Conservation (phyloP, 53 echinoderm and acorn worm genomes). For the Paracentrotus lividus region DNA sequence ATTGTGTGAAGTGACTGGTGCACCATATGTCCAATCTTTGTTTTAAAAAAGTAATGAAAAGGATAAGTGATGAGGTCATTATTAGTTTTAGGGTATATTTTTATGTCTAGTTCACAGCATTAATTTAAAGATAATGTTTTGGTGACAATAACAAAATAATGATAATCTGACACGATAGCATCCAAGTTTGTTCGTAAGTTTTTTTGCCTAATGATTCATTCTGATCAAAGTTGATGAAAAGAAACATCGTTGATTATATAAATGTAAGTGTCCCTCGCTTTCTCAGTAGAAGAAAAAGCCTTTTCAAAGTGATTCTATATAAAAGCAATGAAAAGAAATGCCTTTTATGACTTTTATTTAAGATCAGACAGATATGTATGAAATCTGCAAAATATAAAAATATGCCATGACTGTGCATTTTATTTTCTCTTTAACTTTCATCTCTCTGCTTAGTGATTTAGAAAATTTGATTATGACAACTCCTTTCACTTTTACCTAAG, state of each 20-base stretch:
- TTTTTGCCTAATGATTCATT: not conserved
- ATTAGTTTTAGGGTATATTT: not conserved
- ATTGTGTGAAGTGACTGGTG: not conserved
- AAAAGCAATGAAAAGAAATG: too few species aligned
- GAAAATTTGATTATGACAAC: conserved; percentile 23
- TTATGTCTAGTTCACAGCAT: not conserved
- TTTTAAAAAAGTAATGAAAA: not conserved
- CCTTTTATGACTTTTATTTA: not conserved
- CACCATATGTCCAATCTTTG: not conserved
- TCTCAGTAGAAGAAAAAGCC: not conserved
- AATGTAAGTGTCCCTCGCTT: not conserved
- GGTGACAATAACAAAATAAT: too few species aligned
- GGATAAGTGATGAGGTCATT: not conserved
- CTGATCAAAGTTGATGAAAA: too few species aligned
- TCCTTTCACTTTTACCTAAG: not conserved
- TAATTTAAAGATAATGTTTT: too few species aligned
- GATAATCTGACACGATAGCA: not conserved
- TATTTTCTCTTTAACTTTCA: not conserved
- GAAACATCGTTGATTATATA: too few species aligned
- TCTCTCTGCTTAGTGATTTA: not conserved
- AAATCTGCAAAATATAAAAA: not conserved
- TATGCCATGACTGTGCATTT: conserved; percentile 17
- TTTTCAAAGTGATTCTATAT: not conserved
- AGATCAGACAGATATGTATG: not conserved
- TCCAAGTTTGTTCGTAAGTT: not conserved